phyloP scores from a whole-genome alignment of 2,113 vertebrate species.

The Vidua chalybeata region DNA sequence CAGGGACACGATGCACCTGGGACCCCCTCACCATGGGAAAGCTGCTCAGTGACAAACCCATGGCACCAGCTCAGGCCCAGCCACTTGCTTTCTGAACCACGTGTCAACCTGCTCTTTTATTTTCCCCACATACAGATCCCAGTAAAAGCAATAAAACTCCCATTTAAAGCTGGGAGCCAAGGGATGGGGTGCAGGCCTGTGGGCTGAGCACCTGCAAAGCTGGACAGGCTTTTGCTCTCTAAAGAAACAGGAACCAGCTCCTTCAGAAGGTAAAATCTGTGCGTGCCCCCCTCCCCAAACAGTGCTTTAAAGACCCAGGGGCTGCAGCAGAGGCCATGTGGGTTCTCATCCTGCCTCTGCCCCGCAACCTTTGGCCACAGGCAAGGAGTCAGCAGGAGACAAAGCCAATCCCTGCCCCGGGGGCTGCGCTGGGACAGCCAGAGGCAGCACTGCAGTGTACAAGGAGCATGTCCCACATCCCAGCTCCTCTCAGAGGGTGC shows the following conservation, averaged over 20 bases:
- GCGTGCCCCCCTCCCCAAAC: not conserved
- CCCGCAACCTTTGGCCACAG: not conserved
- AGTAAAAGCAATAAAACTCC: not conserved
- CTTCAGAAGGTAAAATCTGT: not conserved
- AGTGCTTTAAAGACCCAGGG: not conserved
- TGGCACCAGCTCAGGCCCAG: not conserved
- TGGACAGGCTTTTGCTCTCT: not conserved
- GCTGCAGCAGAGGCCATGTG: not conserved
- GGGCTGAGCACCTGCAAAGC: not conserved
- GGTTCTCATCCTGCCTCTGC: not conserved
- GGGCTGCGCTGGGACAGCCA: not conserved
- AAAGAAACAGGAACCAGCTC: not conserved
- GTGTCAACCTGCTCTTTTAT: not conserved
- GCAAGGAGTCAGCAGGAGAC: not conserved
- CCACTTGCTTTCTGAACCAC: not conserved
- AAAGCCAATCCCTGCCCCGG: not conserved
- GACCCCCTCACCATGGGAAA: not conserved
- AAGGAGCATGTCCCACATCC: not conserved
- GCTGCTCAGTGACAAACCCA: not conserved
- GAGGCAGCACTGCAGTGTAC: not conserved
- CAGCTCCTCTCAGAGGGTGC: not conserved
- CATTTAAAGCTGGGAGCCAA: not conserved
- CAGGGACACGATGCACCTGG: fast-evolving
- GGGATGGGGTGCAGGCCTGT: not conserved
- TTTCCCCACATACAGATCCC: fast-evolving